Base-by-base conservation (phyloP, 2,113 vertebrate genomes). In the Aldabrachelys gigantea region DNA sequence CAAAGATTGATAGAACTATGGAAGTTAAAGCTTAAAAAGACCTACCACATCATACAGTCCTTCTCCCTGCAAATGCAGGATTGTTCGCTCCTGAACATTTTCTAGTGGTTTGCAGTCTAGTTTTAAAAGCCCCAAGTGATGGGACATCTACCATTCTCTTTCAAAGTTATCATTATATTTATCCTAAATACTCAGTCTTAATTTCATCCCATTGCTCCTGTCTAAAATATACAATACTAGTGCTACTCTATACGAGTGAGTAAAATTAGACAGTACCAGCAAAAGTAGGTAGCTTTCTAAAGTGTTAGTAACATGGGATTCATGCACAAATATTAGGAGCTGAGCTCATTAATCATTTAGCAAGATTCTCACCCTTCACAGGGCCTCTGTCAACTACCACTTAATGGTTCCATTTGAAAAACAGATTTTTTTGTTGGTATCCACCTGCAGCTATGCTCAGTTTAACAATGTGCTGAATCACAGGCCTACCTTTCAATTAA, bases 321-420 rank as follows among this genome's bases (percentile, higher is more conserved):
- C 80, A 87, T 72, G 92, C 90, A 95, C 96, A 96, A 95, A 86
- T 69, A 93, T 72, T 78, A 95, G 92, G 56, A 84, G 65, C 44
- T 56, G 87, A 93, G 82, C 83, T 95, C 92, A 97, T 97, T 93
- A 89, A 87, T 97, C 96, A 95, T 90, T 95, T 90, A 94, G 84
- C 80, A 85, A 94, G 91, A 88, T 79, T 86, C 27, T 96, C 82
- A 89, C 82, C 82, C 62, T 84, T 65, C n/a, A 41, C 7, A 53
- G 44, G 35, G n/a, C 31, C 72, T 90, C 52, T 47, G 31, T 93
- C 80, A 84, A 75, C 82, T 50, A 59, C 75, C 75, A 57, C 89
- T 88, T 59, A 90, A 82, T 91, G 56, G 35, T 72, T 78, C 84
- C 56, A 29, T 57, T 91, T 72, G 78, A 91, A 95, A 93, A 94